phyloP scores from a whole-genome alignment of 2,797 vertebrate species.

The Anomalospiza imberbis region DNA sequence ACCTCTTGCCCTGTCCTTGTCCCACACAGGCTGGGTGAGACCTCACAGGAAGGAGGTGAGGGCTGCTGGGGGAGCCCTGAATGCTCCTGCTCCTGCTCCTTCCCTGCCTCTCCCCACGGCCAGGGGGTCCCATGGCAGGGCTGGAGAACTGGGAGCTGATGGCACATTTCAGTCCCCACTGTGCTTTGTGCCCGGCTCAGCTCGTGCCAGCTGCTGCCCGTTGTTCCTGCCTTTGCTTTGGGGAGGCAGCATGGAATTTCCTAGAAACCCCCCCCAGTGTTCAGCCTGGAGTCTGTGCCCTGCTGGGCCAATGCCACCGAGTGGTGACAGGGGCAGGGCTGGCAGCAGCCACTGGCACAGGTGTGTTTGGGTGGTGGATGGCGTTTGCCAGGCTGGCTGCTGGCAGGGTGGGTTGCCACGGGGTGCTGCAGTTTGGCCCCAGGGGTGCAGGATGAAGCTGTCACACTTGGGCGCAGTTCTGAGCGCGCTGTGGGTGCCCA shows the following conservation, averaged over 20 bases:
- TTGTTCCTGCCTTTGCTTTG: not conserved
- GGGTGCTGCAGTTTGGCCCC: not conserved
- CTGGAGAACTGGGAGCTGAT: not conserved
- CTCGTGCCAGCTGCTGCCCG: not conserved
- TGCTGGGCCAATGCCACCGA: not conserved
- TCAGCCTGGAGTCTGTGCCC: not conserved
- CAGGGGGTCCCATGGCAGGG: not conserved
- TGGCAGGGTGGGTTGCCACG: not conserved
- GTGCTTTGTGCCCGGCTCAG: not conserved
- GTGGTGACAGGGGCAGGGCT: not conserved
- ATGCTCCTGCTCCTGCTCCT: not conserved
- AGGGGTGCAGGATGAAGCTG: not conserved
- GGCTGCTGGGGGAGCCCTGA: not conserved
- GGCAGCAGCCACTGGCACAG: not conserved
- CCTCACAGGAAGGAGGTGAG: accelerated
- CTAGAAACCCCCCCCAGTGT: not conserved
- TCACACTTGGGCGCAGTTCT: not conserved
- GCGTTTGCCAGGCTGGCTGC: not conserved
- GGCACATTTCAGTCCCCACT: not conserved
- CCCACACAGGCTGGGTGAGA: accelerated
- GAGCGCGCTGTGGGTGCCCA: not conserved
- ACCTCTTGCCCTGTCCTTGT: not conserved
- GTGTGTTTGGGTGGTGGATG: accelerated
- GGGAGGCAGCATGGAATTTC: constrained; percentile 1
- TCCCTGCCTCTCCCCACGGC: not conserved